Evolutionary conservation across 2,888 invertebrate species (phyloP).

Genomic region (Octodonta nipae): DNA sequence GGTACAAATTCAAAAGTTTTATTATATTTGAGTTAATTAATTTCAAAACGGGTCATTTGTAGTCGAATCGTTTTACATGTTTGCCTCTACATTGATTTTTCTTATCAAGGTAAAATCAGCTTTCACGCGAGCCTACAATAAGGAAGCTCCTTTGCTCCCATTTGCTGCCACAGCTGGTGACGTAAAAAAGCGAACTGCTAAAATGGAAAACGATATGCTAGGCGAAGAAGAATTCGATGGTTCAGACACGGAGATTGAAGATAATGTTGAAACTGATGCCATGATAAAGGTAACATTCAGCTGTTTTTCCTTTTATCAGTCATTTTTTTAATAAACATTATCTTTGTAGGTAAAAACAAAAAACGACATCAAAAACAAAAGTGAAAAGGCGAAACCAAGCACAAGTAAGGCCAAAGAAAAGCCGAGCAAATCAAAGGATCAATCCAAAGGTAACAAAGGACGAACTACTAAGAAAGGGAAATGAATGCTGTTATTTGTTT

Average conservation of each 20-base stretch:
- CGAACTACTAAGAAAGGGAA: no score
- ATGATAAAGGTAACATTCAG: conserved; percentile 75
- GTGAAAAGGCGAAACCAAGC: no score
- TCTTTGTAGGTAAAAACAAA: not conserved
- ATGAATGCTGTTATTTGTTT: no score
- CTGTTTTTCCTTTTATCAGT: not conserved
- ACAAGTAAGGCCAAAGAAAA: no score
- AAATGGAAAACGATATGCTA: conserved; percentile 30
- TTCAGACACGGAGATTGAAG: conserved; percentile 31
- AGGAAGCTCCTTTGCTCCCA: conserved; percentile 61
- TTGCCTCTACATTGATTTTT: no score
- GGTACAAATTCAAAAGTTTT: no score
- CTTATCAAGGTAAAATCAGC: conserved; percentile 70
- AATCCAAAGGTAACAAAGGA: no score
- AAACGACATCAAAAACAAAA: not conserved
- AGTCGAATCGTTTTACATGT: no score
- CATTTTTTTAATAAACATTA: not conserved
- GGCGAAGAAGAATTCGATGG: conserved; percentile 34
- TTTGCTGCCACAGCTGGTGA: conserved; percentile 53
- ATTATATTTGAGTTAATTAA: no score
- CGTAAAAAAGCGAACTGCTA: conserved; percentile 45
- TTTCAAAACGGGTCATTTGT: no score
- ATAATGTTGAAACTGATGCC: conserved; percentile 55
- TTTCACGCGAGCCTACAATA: conserved; percentile 86
- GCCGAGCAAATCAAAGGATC: no score